Evolutionary conservation across 2,113 vertebrate genomes (phyloP), one percentile per base, ranked within the genome.

Genomic region (Promerops cafer): DNA sequence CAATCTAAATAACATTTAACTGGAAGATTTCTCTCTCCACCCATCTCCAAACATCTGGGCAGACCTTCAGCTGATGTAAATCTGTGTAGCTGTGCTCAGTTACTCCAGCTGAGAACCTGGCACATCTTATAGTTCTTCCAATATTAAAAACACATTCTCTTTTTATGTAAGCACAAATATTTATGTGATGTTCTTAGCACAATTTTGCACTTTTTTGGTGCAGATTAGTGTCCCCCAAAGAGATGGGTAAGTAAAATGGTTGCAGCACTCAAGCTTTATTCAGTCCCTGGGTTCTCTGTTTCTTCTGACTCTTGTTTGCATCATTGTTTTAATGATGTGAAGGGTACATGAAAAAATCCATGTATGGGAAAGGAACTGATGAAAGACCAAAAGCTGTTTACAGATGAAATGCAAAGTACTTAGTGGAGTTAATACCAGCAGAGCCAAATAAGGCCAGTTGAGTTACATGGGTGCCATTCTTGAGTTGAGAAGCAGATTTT

Each of bases 31-130:
- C 68, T 95, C 35, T 63, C 60, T 80, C 85, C 75, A 90, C 47
- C 59, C 82, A 60, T 92, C 82, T 86, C 87, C 63, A 52, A 88
- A 93, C 68, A 90, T 92, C 90, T 88, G 83, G 83, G 79, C 69
- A 93, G 59, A 83, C 16, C 75, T 88, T 88, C 92, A 95, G 79
- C 85, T 90, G 76, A 71, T 95, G 80, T 86, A 96, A 94, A 89
- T 89, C 79, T 15, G 4, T 21, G 21, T 80, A 70, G 66, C 56
- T 78, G 19, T 44, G 40, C 56, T 92, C 75, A 50, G 79, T 92
- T 96, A 95, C 88, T 95, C 85, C 88, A 93, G 85, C 85, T 93
- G 93, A 95, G 92, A 94, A 83, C 83, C 79, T 92, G 90, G 90
- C 85, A 77, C 19, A 5, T 40, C 56, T 86, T 93, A 75, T 2